Conservation (phyloP, 2,797 vertebrate genomes). For the Lagorchestes hirsutus region DNA sequence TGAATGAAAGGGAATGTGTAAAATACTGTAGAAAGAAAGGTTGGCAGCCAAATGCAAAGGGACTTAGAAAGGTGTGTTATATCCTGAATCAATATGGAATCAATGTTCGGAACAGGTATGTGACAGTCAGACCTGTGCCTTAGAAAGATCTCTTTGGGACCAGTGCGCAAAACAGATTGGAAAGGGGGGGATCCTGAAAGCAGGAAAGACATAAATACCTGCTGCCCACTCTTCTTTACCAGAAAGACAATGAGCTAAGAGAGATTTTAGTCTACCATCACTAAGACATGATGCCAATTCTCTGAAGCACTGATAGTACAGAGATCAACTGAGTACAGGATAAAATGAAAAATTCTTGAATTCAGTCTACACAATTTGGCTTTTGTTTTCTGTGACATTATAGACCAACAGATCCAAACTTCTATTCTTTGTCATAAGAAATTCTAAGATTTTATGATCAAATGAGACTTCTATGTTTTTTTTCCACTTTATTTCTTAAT, state of each 20-base stretch:
- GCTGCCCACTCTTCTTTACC: neutral
- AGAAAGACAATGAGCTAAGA: neutral
- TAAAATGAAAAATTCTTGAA: neutral
- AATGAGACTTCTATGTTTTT: neutral
- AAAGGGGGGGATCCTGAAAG: neutral
- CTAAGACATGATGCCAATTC: neutral
- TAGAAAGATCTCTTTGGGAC: neutral
- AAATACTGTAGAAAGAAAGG: neutral
- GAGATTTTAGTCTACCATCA: neutral
- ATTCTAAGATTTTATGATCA: neutral
- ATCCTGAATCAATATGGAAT: neutral
- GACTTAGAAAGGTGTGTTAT: neutral
- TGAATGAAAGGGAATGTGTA: neutral
- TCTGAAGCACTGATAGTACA: neutral
- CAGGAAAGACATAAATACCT: neutral
- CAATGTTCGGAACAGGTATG: neutral
- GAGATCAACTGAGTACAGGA: neutral
- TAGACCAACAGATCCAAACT: neutral
- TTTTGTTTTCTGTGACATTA: neutral
- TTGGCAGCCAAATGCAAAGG: neutral
- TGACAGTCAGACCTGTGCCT: neutral
- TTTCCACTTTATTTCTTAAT: neutral
- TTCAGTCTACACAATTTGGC: neutral
- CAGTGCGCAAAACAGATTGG: neutral
- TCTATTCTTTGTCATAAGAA: neutral